Conservation (phyloP, 2,113 vertebrate genomes). For the Hydropotes inermis region DNA sequence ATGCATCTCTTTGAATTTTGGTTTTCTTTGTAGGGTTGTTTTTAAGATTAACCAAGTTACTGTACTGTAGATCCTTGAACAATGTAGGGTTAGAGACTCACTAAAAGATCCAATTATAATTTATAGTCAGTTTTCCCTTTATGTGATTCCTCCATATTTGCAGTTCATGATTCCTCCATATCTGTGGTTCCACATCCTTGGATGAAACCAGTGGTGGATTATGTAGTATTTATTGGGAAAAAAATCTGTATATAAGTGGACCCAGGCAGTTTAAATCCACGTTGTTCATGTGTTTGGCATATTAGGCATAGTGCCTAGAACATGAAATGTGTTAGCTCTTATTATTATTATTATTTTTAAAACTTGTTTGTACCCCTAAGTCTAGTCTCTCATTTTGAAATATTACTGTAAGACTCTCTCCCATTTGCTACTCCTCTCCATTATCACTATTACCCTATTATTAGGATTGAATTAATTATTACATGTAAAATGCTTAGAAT, state of each 20-base stretch:
- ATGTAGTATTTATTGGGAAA: background rate
- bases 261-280: background rate
- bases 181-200: background rate
- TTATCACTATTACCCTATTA: background rate
- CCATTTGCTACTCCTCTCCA: background rate
- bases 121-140: background rate
- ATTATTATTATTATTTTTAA: background rate
- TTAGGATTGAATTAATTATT: slow-evolving; percentile 22
- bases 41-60: background rate
- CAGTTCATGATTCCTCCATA: background rate
- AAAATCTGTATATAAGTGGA: background rate
- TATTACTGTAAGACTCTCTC: background rate
- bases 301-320: background rate
- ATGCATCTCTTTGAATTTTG: background rate
- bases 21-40: background rate
- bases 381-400: background rate
- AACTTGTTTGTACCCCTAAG: background rate
- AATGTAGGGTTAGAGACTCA: background rate
- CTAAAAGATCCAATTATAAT: background rate
- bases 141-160: background rate
- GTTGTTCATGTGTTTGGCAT: background rate
- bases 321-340: background rate
- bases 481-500: background rate
- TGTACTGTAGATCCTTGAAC: background rate
- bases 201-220: background rate